Base-by-base conservation (phyloP, 1,140 invertebrate genomes). In the Drosophila subobscura region DNA sequence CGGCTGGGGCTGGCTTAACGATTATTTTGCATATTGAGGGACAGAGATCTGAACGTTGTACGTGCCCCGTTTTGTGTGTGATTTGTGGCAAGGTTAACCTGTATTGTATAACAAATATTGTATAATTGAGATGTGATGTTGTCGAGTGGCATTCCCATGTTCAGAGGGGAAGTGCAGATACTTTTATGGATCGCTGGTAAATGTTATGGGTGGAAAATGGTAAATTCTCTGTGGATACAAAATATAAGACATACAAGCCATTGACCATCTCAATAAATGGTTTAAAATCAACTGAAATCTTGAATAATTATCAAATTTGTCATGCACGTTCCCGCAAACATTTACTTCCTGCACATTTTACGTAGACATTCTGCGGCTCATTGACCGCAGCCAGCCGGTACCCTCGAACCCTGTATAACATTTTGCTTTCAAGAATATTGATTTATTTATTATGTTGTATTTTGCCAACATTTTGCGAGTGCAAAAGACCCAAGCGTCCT, bases 11-110 rank as follows among this genome's bases (percentile, higher is more conserved):
- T n/a, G 61, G 29, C 58, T 58, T 53, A 29, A 49, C 55, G 41
- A 45, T 14, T 53, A 41, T 57, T 84, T 81, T 78, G 83, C 83
- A 88, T 88, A 75, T 81, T 78, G 49, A 77, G 68, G 56, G 52
- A 20, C 20, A 45, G 58, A 40, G 41, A 20, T 49, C 50, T 22
- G n/a, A 40, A 16, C 22, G 14, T 25, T 10, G 14, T 76, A 76
- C 73, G 73, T 76, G 73, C 66, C 57, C 44, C 20, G 66, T 22
- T 22, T 29, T 46, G 42, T 59, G 50, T 60, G 50, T 47, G 71
- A 74, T 67, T 80, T 77, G 73, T 49, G 45, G 59, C 68, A 85
- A 84, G 80, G 72, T 84, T 66, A 79, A 57, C 45, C 47, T 61
- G 41, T 20, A 57, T 76, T 50, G 64, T 53, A 50, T 74, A 66